Conservation (phyloP, 2,113 vertebrate genomes). For the Taxidea taxus region DNA sequence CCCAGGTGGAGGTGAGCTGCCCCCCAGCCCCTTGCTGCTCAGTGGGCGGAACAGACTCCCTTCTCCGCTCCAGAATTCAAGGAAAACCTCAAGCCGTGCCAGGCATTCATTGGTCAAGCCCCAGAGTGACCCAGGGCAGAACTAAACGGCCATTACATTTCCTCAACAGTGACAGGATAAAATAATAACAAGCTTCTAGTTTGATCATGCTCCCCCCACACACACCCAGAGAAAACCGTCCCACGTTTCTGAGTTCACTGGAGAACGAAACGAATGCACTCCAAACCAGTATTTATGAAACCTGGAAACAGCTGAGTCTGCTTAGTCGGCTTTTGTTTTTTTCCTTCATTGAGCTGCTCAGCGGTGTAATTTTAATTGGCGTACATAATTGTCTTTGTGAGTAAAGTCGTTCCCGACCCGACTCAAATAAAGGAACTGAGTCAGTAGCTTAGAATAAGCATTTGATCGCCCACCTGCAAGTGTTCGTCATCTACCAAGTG, state of each 20-base stretch:
- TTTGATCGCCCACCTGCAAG: neutral
- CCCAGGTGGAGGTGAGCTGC: neutral
- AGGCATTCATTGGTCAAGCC: neutral
- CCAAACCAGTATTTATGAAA: constrained; percentile 37
- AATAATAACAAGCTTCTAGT: neutral
- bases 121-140: neutral
- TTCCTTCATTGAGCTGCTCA: neutral
- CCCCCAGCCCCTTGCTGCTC: neutral
- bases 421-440: constrained; percentile 41
- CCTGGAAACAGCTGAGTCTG: neutral
- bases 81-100: neutral
- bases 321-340: constrained; percentile 29
- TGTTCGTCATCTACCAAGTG: neutral
- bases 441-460: constrained; percentile 4
- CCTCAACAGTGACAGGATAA: neutral
- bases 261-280: constrained; percentile 12
- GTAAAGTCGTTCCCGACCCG: neutral
- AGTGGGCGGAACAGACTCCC: neutral
- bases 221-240: neutral
- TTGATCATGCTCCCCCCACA: neutral
- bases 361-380: constrained; percentile 1
- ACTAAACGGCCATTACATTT: neutral
- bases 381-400: constrained; percentile 29
- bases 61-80: neutral
- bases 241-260: constrained; percentile 1